Conservation (phyloP, 2,888 invertebrate species). For the Acrocera orbiculus region DNA sequence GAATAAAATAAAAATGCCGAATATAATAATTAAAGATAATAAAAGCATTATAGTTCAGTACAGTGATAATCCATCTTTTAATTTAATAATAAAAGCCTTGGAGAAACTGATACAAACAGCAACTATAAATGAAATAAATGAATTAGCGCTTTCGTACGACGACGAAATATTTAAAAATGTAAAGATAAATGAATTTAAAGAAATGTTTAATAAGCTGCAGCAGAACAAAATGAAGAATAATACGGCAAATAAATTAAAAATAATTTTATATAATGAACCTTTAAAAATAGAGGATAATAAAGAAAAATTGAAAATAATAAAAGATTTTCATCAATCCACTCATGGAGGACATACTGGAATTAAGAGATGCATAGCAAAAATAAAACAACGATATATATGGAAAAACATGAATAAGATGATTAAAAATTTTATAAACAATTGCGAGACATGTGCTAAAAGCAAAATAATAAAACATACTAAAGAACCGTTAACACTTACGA, state of each 20-base stretch:
- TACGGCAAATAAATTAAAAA: neutral
- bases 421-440: neutral
- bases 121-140: neutral
- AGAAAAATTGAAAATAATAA: neutral
- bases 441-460: neutral
- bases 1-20: neutral
- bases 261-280: neutral
- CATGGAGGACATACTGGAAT: neutral
- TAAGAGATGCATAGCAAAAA: neutral
- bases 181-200: neutral
- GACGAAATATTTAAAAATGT: neutral
- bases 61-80: too few relatives aligned
- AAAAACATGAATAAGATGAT: neutral
- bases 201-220: neutral
- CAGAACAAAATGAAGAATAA: neutral
- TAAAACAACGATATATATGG: neutral
- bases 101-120: neutral
- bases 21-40: neutral
- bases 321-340: neutral
- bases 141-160: neutral
- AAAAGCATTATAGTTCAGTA: too few relatives aligned
- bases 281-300: neutral
- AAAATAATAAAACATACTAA: neutral
- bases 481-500: neutral
- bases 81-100: too few relatives aligned